Percentiles rank a stretch among this genome's conserved stretches.
These are phyloP conservation scores for Ecliptopera silaceata DNA, from an alignment of 2,888 invertebrate species.

Conservation along the genomic window DNA sequence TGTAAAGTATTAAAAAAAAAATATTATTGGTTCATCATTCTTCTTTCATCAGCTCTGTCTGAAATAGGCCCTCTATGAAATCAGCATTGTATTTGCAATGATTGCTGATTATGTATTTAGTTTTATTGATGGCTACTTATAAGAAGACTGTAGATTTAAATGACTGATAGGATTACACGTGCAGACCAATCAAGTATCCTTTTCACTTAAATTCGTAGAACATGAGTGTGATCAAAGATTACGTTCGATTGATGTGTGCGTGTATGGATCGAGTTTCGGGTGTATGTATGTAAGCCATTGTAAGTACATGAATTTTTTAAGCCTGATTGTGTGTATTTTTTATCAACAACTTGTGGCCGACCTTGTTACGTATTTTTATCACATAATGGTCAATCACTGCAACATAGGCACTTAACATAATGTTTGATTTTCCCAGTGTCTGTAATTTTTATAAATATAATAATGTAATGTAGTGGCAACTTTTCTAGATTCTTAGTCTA, in stretches of 20 bases:
- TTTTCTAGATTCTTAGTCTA: constrained; percentile 13
- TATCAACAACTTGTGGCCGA: not conserved
- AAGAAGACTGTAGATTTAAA: constrained; percentile 31
- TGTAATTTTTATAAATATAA: constrained; percentile 18
- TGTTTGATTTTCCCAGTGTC: constrained; percentile 18
- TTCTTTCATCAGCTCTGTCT: constrained; percentile 6
- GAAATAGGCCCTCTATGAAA: constrained; percentile 14
- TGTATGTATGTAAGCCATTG: constrained; percentile 9
- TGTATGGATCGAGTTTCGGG: constrained; percentile 17
- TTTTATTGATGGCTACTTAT: constrained; percentile 25
- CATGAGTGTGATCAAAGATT: constrained; percentile 6
- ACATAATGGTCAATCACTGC: not conserved
- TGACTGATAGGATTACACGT: constrained; percentile 17
- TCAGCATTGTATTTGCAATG: constrained; percentile 22
- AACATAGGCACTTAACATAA: not conserved
- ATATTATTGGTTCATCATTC: no score
- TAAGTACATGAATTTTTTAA: constrained; percentile 15
- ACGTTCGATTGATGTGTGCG: constrained; percentile 22
- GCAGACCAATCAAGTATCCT: constrained; percentile 19
- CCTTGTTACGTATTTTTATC: not conserved
- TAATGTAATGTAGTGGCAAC: constrained; percentile 22
- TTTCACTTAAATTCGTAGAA: constrained; percentile 19
- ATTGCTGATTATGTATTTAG: constrained; percentile 20
- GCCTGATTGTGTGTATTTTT: constrained; percentile 3
- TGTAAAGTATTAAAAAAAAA: no score